Evolutionary conservation across 2,113 vertebrate genomes (phyloP).

Genomic region (Spheniscus mendiculus): DNA sequence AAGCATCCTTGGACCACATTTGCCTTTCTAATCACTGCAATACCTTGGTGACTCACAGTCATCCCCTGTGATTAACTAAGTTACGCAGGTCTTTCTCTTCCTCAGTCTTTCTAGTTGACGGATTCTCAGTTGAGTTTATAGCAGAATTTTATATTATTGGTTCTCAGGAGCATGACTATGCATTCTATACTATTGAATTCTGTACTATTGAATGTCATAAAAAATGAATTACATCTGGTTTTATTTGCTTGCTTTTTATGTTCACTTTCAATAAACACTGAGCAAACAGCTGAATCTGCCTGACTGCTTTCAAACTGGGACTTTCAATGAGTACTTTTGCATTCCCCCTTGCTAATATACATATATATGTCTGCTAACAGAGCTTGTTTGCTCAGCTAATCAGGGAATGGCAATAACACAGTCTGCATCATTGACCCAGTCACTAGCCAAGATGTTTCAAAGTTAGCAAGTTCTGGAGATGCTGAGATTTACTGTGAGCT

Average conservation of each 20-base stretch:
- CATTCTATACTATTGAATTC: not conserved
- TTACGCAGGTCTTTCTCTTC: not conserved
- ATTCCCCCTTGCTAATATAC: not conserved
- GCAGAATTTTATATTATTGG: not conserved
- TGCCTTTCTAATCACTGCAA: not conserved
- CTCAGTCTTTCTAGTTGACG: not conserved
- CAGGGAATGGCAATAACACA: not conserved
- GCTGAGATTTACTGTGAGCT: not conserved
- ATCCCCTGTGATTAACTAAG: not conserved
- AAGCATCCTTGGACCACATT: not conserved
- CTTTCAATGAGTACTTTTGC: not conserved
- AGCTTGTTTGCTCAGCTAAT: conserved; percentile 9
- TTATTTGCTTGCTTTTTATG: conserved; percentile 20
- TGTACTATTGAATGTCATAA: not conserved
- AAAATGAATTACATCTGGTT: not conserved
- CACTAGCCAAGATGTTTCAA: not conserved
- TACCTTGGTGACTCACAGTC: not conserved
- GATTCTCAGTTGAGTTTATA: not conserved
- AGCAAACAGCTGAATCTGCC: conserved; percentile 8
- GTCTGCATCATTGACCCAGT: not conserved
- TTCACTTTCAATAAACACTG: not conserved
- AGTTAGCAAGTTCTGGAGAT: not conserved
- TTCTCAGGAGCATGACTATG: not conserved
- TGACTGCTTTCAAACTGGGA: not conserved
- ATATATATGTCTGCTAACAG: not conserved